A percentile compares a stretch with the other conserved stretches of the same genome.
Conservation (phyloP, 2,888 invertebrate genomes). For the Pomacea canaliculata region DNA sequence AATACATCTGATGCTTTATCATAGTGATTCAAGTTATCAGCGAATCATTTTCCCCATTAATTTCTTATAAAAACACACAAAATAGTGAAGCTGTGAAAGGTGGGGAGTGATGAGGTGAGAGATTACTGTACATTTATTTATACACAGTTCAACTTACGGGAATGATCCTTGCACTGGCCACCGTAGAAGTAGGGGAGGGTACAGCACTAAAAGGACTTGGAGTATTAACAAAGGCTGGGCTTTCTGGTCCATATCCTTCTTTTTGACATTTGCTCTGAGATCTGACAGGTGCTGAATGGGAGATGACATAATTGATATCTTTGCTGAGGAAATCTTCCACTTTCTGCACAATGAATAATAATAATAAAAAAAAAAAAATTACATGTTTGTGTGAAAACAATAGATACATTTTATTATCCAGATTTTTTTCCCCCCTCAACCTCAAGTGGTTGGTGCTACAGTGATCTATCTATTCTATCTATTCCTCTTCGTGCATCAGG, state of each 20-base stretch:
- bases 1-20: no score
- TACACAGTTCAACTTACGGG: constrained; percentile 18
- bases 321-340: constrained; percentile 57
- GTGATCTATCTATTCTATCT: no score
- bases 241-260: constrained; percentile 39
- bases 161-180: constrained; percentile 28
- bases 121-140: no score
- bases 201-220: constrained; percentile 63
- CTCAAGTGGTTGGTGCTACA: no score
- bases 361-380: not conserved
- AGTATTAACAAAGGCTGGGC: constrained; percentile 45
- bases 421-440: no score
- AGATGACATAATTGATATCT: constrained; percentile 60
- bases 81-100: no score
- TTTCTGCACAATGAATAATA: constrained; percentile 39
- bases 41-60: no score
- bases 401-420: no score
- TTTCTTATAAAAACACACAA: no score
- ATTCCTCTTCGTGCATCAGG: no score
- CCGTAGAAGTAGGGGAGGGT: constrained; percentile 49
- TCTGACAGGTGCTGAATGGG: constrained; percentile 45
- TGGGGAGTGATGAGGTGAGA: no score
- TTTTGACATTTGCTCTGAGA: constrained; percentile 27
- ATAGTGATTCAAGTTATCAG: no score
- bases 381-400: not conserved